phyloP scores from a whole-genome alignment of 2,888 invertebrate species.

The Torymus aiolomorphi region DNA sequence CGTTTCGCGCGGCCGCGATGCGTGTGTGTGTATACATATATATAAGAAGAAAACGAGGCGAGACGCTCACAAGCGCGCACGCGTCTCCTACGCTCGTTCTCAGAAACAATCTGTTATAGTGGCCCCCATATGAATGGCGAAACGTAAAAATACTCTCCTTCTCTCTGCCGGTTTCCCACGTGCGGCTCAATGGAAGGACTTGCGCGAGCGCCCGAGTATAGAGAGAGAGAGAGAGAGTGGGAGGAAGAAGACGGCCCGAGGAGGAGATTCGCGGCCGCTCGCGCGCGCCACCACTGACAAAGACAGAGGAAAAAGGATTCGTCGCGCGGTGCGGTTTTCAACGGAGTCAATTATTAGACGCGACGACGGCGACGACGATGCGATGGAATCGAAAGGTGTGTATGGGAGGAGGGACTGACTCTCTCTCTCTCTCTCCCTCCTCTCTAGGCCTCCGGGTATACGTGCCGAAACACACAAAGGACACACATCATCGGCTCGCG shows the following conservation, averaged over 20 bases:
- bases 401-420: constrained; percentile 20
- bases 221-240: constrained; percentile 53
- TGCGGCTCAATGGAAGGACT: constrained; percentile 69
- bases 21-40: no score
- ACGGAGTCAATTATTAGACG: constrained; percentile 75
- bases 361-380: constrained; percentile 49
- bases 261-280: constrained; percentile 12
- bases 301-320: constrained; percentile 66
- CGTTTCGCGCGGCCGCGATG: constrained; percentile 32
- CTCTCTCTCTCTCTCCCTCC: constrained; percentile 27
- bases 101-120: constrained; percentile 74
- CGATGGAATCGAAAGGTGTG: no score
- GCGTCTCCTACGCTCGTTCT: constrained; percentile 62
- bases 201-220: constrained; percentile 52
- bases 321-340: constrained; percentile 76
- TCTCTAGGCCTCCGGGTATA: constrained; percentile 57
- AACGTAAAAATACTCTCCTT: constrained; percentile 72
- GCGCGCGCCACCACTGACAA: constrained; percentile 43
- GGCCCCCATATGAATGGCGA: constrained; percentile 74
- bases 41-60: no score
- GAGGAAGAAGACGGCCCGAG: constrained; percentile 49
- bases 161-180: constrained; percentile 68
- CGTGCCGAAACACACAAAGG: constrained; percentile 57
- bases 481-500: constrained; percentile 51
- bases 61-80: no score